phyloP scores from a whole-genome alignment of 2,797 vertebrate genomes.

The Rhincodon typus region DNA sequence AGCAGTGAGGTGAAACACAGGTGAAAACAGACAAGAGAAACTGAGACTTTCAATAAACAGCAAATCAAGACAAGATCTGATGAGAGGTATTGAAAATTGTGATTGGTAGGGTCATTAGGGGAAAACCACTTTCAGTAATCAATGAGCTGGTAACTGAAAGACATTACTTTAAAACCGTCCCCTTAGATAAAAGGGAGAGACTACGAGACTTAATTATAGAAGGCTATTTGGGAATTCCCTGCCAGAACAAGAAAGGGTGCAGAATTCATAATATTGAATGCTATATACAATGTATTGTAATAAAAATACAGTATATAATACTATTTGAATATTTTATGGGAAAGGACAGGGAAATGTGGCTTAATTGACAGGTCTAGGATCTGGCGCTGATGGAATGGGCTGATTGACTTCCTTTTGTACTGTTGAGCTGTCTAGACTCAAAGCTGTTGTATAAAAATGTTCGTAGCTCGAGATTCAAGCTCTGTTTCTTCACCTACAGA shows the following conservation, averaged over 20 bases:
- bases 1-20: background rate
- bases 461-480: background rate
- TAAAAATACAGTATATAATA: background rate
- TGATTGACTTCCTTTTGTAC: background rate
- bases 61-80: background rate
- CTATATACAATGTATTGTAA: no score
- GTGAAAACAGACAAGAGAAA: background rate
- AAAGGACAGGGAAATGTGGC: background rate
- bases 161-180: background rate
- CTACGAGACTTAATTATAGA: background rate
- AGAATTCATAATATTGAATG: background rate
- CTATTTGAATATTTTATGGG: background rate
- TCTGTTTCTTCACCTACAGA: background rate
- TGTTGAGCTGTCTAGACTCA: background rate
- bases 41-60: background rate
- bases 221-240: background rate
- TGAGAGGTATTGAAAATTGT: background rate
- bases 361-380: background rate
- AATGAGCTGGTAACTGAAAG: background rate
- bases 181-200: background rate
- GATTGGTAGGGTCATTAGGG: background rate
- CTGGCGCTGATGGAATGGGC: background rate
- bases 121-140: background rate
- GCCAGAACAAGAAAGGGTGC: background rate
- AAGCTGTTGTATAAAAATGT: background rate